phyloP scores from a whole-genome alignment of 2,113 vertebrate genomes.

The Sapajus apella region DNA sequence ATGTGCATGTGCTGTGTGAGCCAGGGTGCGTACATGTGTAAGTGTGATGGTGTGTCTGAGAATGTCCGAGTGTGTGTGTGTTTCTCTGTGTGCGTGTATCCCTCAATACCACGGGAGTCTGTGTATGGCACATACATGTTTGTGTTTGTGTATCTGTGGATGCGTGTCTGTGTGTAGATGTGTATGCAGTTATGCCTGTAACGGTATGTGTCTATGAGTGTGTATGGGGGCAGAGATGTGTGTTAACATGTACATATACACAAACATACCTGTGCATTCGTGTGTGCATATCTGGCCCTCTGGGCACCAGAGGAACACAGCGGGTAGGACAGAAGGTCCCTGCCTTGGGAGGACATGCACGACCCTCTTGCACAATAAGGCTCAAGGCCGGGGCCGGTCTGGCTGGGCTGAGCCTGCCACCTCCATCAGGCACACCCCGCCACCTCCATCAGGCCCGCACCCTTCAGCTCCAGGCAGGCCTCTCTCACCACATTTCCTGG shows the following conservation, averaged over 20 bases:
- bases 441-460: background rate
- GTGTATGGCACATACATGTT: too few relatives aligned
- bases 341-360: accelerated
- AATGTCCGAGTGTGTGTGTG: background rate
- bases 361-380: background rate
- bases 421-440: too few relatives aligned
- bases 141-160: background rate
- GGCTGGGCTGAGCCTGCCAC: background rate
- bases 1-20: background rate
- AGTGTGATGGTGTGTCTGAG: background rate
- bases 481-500: background rate
- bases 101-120: accelerated
- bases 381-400: background rate
- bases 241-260: background rate
- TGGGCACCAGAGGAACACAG: background rate
- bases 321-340: background rate
- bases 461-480: background rate
- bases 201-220: background rate
- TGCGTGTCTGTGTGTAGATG: background rate
- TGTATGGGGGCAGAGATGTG: background rate
- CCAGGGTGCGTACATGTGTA: background rate
- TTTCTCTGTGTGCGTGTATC: background rate
- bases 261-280: too few relatives aligned
- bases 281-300: background rate
- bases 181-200: background rate